phyloP scores from a whole-genome alignment of 2,797 vertebrate species.

The Australoheros facetus region DNA sequence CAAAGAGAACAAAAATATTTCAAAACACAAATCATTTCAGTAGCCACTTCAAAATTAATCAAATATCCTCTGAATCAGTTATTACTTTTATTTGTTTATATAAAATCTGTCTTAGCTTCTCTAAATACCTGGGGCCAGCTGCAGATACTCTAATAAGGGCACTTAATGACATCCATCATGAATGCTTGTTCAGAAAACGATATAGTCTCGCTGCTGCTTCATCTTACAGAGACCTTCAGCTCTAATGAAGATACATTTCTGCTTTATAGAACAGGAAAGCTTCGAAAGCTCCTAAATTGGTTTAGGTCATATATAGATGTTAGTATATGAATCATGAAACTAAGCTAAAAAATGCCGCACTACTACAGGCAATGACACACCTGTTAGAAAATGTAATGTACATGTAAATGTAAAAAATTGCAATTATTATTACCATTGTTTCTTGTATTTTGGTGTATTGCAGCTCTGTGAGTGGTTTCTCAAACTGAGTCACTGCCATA shows the following conservation, averaged over 20 bases:
- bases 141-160: neutral
- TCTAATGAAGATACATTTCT: neutral
- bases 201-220: neutral
- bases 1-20: neutral
- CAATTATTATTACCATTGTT: too few species aligned
- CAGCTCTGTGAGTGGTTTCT: too few species aligned
- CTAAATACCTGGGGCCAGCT: neutral
- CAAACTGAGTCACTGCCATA: too few species aligned
- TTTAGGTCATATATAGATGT: neutral
- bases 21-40: constrained; percentile 4
- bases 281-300: neutral
- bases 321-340: neutral
- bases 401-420: too few species aligned
- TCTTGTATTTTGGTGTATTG: too few species aligned
- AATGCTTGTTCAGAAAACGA: neutral
- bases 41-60: neutral
- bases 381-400: neutral
- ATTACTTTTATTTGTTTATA: neutral
- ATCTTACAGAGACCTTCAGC: neutral
- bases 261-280: neutral
- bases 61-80: neutral
- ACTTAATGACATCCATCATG: neutral
- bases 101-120: neutral
- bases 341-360: neutral
- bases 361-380: too few species aligned